Base-by-base conservation (phyloP, 1,140 invertebrate species). In the Leucophenga varia region DNA sequence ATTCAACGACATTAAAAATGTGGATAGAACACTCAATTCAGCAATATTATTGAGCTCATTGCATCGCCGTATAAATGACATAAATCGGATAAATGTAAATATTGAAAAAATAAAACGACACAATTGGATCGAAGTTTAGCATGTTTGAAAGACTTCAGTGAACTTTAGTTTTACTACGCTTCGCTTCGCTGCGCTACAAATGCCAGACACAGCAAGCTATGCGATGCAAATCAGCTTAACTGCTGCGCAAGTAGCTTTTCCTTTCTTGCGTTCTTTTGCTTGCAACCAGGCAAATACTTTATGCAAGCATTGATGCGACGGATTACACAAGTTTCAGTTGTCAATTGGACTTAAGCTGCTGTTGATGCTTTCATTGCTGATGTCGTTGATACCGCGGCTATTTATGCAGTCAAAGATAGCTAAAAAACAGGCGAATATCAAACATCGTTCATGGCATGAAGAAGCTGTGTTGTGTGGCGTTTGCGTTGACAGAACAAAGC, bases 251-350 rank as follows among this genome's bases (percentile, higher is more conserved):
- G n/a, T n/a, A n/a, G n/a, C n/a, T n/a, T n/a, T n/a, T n/a, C n/a
- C n/a, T n/a, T n/a, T n/a, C n/a, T n/a, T n/a, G n/a, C n/a, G n/a
- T 42, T 44, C 16, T 37, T 5, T 25, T 10, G 10, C 5, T 10
- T 25, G 22, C 22, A 6, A 25, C 22, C 22, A 25, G 22, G 5
- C 22, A 25, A 25, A 5, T 6, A 25, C 22, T 6, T 10, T 6
- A 25, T 37, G 6, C 13, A 6, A 12, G 12, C 35, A 16, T 16
- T 37, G 35, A 37, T 20, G 18, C 51, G 36, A 45, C 41, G 54
- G 63, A 67, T 67, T 67, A 67, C 63, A 63, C 51, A 67, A 61
- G 57, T 57, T 42, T 44, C 32, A 18, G 31, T 55, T 64, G 60
- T 57, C 60, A 58, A 57, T 59, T 57, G 64, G 60, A 59, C 56